Percentiles rank a stretch among this genome's conserved stretches.
Evolutionary conservation across 2,113 vertebrate species (phyloP).

Genomic region (Chrysochloris asiatica): DNA sequence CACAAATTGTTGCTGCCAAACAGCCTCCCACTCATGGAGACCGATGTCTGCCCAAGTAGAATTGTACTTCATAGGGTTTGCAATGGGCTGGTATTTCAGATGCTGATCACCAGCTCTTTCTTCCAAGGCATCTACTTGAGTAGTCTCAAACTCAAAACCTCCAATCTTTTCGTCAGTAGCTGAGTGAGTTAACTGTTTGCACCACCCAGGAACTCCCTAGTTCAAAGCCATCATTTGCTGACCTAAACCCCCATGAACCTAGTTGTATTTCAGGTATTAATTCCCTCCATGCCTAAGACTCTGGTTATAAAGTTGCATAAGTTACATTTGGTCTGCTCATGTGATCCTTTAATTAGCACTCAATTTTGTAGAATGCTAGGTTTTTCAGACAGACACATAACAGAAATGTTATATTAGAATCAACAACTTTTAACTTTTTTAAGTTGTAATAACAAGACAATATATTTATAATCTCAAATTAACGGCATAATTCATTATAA

Average conservation of each 20-base stretch:
- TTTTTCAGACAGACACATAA: constrained; percentile 7
- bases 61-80: neutral
- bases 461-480: neutral
- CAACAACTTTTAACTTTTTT: constrained; percentile 23
- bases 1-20: neutral
- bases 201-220: neutral
- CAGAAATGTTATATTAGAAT: neutral
- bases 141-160: neutral
- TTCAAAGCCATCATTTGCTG: neutral
- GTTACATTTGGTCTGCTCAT: neutral
- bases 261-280: neutral
- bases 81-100: neutral
- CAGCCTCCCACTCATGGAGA: neutral
- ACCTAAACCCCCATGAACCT: neutral
- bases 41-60: neutral
- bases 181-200: neutral
- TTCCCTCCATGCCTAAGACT: neutral
- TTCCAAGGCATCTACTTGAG: neutral
- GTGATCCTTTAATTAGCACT: neutral
- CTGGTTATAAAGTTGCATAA: neutral
- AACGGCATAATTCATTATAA: neutral
- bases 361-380: neutral
- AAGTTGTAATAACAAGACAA: neutral
- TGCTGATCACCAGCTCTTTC: neutral
- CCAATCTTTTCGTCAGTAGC: neutral